A percentile compares a stretch with the other conserved stretches of the same genome.
phyloP scores from a whole-genome alignment of 2,113 vertebrate species.

The Nettapus auritus region DNA sequence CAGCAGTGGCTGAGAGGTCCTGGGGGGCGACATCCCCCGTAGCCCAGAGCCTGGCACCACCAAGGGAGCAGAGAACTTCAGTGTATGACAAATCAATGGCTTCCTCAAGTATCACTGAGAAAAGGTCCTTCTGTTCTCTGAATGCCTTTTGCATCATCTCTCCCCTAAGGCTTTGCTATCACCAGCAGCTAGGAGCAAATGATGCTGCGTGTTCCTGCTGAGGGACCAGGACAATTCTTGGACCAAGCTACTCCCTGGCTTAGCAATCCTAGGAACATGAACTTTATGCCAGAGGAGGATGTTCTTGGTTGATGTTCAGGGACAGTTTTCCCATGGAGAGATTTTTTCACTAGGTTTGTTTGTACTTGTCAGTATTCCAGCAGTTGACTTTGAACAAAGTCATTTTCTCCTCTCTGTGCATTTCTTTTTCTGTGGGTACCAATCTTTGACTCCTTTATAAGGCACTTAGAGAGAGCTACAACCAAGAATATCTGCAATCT shows the following conservation, averaged over 20 bases:
- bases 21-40: background rate
- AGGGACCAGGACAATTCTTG: background rate
- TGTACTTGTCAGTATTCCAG: background rate
- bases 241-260: accelerated
- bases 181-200: background rate
- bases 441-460: background rate
- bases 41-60: too few relatives aligned
- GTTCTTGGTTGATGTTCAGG: background rate
- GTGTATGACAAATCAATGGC: background rate
- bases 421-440: background rate
- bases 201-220: accelerated
- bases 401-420: background rate
- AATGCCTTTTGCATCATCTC: background rate
- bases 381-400: background rate
- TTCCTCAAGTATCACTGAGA: background rate
- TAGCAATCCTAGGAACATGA: background rate
- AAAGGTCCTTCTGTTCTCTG: background rate
- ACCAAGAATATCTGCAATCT: background rate
- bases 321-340: background rate
- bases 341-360: background rate
- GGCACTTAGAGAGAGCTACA: background rate
- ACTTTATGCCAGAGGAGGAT: too few relatives aligned
- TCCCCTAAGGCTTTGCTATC: too few relatives aligned
- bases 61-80: background rate
- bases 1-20: background rate